Percentiles rank a stretch among this genome's conserved stretches.
These are phyloP conservation scores for Priocnemis perturbator DNA, from an alignment of 2,888 invertebrate genomes.

Conservation along the genomic window DNA sequence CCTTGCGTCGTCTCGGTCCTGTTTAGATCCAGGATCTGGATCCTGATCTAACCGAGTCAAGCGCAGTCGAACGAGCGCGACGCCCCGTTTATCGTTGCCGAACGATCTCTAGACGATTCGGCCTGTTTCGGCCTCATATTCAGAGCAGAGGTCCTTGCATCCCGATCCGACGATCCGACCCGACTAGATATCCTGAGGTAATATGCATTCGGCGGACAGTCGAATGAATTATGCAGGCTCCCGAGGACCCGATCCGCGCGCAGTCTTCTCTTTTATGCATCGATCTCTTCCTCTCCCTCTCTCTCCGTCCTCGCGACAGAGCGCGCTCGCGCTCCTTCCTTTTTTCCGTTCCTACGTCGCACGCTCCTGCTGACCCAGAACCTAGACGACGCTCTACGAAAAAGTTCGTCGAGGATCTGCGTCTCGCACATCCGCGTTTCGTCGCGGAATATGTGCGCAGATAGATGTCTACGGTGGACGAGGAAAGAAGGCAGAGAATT, in stretches of 20 bases:
- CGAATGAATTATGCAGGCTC: conserved; percentile 68
- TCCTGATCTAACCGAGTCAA: conserved; percentile 43
- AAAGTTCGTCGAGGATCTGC: conserved; percentile 4
- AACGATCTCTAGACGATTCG: conserved; percentile 65
- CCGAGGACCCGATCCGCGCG: conserved; percentile 47
- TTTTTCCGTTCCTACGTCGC: conserved; percentile 17
- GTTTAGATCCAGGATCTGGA: conserved; percentile 44
- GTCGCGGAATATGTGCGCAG: no score
- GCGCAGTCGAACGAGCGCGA: conserved; percentile 7
- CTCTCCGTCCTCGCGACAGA: conserved; percentile 8
- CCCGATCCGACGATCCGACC: conserved; percentile 48
- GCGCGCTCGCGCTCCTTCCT: conserved; percentile 19
- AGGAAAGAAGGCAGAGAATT: no score
- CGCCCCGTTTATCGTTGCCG: conserved; percentile 48
- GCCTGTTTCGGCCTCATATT: conserved; percentile 59
- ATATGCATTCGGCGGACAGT: conserved; percentile 59
- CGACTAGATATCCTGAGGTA: conserved; percentile 59
- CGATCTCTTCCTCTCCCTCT: conserved; percentile 45
- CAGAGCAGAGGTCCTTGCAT: conserved; percentile 61
- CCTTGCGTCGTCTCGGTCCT: conserved; percentile 12
- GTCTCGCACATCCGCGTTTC: not conserved
- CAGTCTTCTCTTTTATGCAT: conserved; percentile 54
- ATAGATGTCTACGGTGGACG: no score
- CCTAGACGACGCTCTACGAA: conserved; percentile 22
- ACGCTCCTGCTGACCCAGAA: conserved; percentile 66